These are phyloP conservation scores for Dyspetes luteomarginatus DNA, from an alignment of 2,888 invertebrate genomes.

Conservation along the genomic window DNA sequence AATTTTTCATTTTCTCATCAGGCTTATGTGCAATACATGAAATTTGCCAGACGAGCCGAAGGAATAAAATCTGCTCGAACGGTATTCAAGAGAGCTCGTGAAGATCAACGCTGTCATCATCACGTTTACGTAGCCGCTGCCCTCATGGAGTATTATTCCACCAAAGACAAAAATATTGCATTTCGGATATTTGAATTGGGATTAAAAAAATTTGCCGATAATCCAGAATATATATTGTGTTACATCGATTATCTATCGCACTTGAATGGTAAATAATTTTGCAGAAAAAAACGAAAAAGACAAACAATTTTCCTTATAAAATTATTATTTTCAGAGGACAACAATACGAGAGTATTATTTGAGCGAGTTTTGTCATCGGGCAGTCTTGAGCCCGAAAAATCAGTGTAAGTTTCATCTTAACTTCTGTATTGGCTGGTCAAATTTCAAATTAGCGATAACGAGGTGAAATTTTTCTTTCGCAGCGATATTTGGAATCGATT, in stretches of 20 bases:
- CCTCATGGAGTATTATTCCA: conserved; percentile 99
- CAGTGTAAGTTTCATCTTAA: conserved; percentile 88
- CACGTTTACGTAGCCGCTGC: conserved; percentile 99
- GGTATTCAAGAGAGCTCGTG: conserved; percentile 97
- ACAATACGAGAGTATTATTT: conserved; percentile 99
- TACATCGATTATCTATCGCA: conserved; percentile 99
- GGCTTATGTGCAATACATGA: conserved; percentile 99
- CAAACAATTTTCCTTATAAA: no score
- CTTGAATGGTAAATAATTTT: conserved; percentile 90
- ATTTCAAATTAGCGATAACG: conserved; percentile 14
- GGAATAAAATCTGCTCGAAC: conserved; percentile 98
- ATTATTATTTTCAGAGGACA: conserved; percentile 98
- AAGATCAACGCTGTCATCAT: conserved; percentile 92
- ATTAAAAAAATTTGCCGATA: conserved; percentile 97
- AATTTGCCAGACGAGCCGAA: conserved; percentile 98
- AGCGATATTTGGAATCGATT: conserved; percentile 99
- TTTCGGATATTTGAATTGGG: conserved; percentile 99
- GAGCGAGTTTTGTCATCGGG: conserved; percentile 98
- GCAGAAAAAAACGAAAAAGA: conserved; percentile 8
- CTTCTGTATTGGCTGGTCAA: conserved; percentile 21
- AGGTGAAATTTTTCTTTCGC: conserved; percentile 70
- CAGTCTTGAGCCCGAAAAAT: conserved; percentile 94
- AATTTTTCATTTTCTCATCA: conserved; percentile 79
- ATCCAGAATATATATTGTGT: conserved; percentile 97
- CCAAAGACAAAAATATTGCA: conserved; percentile 98